Conservation (phyloP, 2,797 vertebrate genomes). For the Remorina albescens region DNA sequence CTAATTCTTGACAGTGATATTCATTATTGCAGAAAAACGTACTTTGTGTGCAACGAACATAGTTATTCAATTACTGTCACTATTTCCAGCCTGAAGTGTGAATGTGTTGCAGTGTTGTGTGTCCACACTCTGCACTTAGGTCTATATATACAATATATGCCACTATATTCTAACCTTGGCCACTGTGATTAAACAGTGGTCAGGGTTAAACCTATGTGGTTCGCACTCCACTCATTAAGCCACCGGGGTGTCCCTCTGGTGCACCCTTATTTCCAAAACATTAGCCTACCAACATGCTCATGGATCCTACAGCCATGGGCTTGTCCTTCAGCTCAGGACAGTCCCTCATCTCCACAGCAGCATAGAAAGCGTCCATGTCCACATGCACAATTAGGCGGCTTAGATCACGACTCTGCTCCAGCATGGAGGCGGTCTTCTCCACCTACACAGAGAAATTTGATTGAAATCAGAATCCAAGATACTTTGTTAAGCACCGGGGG, state of each 20-base stretch:
- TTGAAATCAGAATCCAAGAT: no score
- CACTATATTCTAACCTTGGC: no score
- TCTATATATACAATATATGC: no score
- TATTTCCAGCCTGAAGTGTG: not conserved
- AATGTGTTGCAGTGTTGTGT: no score
- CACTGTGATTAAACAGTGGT: no score
- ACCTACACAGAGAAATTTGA: conserved; percentile 79
- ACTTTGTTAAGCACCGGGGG: no score
- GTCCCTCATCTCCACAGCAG: conserved; percentile 97
- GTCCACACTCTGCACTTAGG: not conserved
- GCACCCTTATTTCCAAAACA: not conserved
- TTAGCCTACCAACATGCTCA: conserved; percentile 93
- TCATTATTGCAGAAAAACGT: not conserved
- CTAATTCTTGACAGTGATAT: not conserved
- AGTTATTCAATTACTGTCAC: not conserved
- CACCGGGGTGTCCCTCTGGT: no score
- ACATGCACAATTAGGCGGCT: conserved; percentile 92
- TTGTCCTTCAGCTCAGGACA: conserved; percentile 92
- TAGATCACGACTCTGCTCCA: conserved; percentile 90
- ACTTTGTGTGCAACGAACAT: not conserved
- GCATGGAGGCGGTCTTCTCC: conserved; percentile 83
- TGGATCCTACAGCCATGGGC: conserved; percentile 97
- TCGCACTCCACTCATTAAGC: no score
- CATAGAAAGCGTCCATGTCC: conserved; percentile 99
- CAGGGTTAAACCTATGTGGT: no score